Evolutionary conservation across 2,797 vertebrate genomes (phyloP).

Genomic region (Rallus crepitans): DNA sequence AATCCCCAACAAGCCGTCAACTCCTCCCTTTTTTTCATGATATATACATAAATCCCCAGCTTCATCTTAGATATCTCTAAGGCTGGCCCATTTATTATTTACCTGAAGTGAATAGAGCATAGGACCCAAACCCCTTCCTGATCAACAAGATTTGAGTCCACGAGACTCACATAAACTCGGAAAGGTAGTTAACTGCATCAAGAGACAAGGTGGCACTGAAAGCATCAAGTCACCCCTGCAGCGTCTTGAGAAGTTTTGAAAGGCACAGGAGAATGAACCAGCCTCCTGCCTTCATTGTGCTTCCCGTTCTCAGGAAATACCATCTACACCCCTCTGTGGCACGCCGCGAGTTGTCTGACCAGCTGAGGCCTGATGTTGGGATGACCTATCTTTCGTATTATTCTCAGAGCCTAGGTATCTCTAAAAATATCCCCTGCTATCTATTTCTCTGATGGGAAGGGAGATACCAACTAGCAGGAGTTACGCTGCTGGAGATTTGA

Average conservation of each 20-base stretch:
- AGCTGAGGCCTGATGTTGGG: not conserved
- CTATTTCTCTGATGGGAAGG: not conserved
- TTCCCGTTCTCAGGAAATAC: not conserved
- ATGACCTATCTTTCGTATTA: not conserved
- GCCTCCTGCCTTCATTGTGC: not conserved
- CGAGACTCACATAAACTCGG: not conserved
- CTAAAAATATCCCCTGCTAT: not conserved
- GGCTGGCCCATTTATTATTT: not conserved
- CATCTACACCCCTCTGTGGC: not conserved
- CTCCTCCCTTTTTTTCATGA: not conserved
- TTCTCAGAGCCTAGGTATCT: not conserved
- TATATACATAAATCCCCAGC: not conserved
- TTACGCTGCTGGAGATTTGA: not conserved
- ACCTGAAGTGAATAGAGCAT: not conserved
- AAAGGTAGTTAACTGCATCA: not conserved
- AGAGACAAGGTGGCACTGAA: not conserved
- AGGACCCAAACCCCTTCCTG: not conserved
- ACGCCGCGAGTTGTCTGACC: not conserved
- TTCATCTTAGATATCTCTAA: not conserved
- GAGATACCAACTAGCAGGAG: not conserved
- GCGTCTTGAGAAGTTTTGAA: not conserved
- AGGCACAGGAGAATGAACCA: not conserved
- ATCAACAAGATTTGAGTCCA: not conserved
- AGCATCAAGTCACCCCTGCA: not conserved
- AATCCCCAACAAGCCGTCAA: not conserved